Evolutionary conservation across 2,888 invertebrate species (phyloP).

Genomic region (Archips crataeganus): DNA sequence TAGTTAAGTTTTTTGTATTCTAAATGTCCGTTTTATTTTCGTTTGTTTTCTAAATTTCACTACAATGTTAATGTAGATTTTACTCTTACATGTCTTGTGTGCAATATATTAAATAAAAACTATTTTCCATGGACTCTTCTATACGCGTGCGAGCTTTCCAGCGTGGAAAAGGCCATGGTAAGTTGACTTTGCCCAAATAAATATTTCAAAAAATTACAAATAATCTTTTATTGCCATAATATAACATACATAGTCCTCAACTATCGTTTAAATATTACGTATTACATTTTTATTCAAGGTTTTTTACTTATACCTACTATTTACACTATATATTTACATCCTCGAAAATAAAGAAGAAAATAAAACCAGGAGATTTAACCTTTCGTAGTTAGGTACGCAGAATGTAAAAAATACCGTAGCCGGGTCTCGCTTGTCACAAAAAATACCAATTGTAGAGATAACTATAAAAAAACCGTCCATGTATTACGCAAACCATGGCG

Average conservation of each 20-base stretch:
- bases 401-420: neutral
- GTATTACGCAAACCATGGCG: too few relatives aligned
- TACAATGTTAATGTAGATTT: constrained; percentile 53
- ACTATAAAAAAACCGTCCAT: too few relatives aligned
- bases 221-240: constrained; percentile 59
- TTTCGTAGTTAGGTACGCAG: neutral
- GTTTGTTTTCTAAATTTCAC: constrained; percentile 33
- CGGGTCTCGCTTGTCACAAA: too few relatives aligned
- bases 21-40: constrained; percentile 6
- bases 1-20: constrained; percentile 29
- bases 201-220: constrained; percentile 59
- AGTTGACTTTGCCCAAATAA: constrained; percentile 77
- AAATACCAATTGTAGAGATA: too few relatives aligned
- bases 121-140: constrained; percentile 84
- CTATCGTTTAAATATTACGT: neutral
- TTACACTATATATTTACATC: neutral
- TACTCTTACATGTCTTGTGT: constrained; percentile 61
- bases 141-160: constrained; percentile 75
- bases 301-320: neutral
- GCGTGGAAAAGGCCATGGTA: constrained; percentile 83
- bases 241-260: neutral
- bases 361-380: too few relatives aligned
- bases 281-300: neutral
- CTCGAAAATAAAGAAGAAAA: too few relatives aligned
- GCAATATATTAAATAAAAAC: constrained; percentile 74